Conservation (phyloP, 2,888 invertebrate species). For the Apamea monoglypha region DNA sequence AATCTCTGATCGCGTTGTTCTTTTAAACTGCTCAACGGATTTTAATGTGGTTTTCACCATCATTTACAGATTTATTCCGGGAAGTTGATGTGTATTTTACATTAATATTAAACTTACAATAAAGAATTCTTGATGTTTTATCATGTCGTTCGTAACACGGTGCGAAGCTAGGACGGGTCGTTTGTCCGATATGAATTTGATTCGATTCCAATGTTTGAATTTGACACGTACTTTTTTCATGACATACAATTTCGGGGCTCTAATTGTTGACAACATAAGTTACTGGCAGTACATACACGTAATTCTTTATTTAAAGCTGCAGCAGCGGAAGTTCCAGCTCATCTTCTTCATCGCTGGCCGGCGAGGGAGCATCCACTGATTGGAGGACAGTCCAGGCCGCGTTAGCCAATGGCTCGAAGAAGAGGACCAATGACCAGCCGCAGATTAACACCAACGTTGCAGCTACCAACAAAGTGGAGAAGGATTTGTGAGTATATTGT, state of each 20-base stretch:
- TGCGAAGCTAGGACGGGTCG: too few species aligned
- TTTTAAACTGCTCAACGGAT: too few species aligned
- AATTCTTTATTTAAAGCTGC: slow-evolving; percentile 11
- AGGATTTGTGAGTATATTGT: slow-evolving; percentile 75
- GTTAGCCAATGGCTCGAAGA: slow-evolving; percentile 68
- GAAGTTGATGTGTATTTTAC: too few species aligned
- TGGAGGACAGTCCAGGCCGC: slow-evolving; percentile 36
- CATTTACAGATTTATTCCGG: too few species aligned
- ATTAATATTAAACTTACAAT: too few species aligned
- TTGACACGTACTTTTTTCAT: neutral
- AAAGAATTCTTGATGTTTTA: too few species aligned
- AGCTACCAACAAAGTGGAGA: slow-evolving; percentile 76
- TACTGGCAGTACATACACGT: neutral
- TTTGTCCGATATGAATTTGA: neutral
- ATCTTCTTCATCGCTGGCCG: slow-evolving; percentile 22
- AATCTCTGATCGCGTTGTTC: too few species aligned
- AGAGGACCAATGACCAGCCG: slow-evolving; percentile 85
- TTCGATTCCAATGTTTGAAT: neutral
- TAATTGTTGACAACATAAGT: neutral
- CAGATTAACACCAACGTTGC: slow-evolving; percentile 81
- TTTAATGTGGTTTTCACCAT: too few species aligned
- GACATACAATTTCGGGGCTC: neutral
- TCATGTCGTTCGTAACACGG: too few species aligned
- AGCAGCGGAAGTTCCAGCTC: slow-evolving; percentile 48
- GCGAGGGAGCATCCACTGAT: slow-evolving; percentile 34